A percentile compares a stretch with the other conserved stretches of the same genome.
phyloP scores from a whole-genome alignment of 2,888 invertebrate genomes.

The Maniola hyperantus region DNA sequence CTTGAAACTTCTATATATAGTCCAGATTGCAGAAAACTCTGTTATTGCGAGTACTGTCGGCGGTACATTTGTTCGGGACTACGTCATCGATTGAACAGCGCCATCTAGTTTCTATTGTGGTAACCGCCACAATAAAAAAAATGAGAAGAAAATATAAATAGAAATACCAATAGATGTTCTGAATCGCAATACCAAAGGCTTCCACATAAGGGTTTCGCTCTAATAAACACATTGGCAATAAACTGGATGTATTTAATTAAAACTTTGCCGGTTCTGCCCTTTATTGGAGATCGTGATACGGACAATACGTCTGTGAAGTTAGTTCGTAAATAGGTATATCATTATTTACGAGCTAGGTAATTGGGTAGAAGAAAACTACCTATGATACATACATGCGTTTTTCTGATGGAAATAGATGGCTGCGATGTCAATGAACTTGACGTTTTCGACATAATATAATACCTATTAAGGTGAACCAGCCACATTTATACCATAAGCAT shows the following conservation, averaged over 20 bases:
- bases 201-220: conserved; percentile 41
- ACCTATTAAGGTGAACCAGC: no score
- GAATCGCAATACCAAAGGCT: conserved; percentile 13
- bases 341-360: conserved; percentile 27
- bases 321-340: conserved; percentile 5
- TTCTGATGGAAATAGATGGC: background rate
- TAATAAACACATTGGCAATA: conserved; percentile 53
- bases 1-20: no score
- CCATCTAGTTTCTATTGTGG: no score
- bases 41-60: no score
- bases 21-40: no score
- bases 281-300: conserved; percentile 39
- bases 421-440: conserved; percentile 2
- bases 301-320: conserved; percentile 37
- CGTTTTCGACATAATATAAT: background rate
- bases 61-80: no score
- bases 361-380: conserved; percentile 22
- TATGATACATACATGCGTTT: background rate
- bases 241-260: conserved; percentile 63
- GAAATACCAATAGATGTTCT: background rate
- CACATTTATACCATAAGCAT: no score
- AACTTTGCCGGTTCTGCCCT: conserved; percentile 58
- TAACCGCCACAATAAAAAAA: no score
- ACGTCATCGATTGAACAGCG: no score
- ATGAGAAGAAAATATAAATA: background rate